Evolutionary conservation across 1,140 invertebrate genomes (phyloP), one percentile per base, ranked within the genome.

Genomic region (Drosophila lacteicornis): DNA sequence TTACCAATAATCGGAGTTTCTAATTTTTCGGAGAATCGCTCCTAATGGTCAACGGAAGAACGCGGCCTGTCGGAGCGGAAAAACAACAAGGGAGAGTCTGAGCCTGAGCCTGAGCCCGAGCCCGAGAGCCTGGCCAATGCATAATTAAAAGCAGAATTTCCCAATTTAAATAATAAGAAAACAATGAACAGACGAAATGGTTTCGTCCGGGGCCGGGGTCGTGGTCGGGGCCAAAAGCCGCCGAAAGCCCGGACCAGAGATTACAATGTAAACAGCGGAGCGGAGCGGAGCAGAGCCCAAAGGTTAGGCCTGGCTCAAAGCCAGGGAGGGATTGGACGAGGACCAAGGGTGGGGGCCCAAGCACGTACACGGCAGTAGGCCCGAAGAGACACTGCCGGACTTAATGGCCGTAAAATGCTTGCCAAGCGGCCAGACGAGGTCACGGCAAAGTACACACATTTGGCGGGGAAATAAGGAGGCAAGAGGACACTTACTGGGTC

Each of bases 401-500:
- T 84, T 87, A 87, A 87, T 84, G 85, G 80, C 83, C 84, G 84
- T 87, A 87, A 87, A 87, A 87, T 87, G 80, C 80, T 83, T 80
- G 65, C 67, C 73, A 78, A 84, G 73, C 73, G 77, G 50, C 67
- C 83, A 88, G 84, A 67, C 84, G 81, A 83, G 83, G 76, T 77
- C 73, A 62, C 67, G 60, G 47, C 43, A 73, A 75, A 59, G 27
- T 30, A 47, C 42, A 79, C 55, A 79, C 51, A 62, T 19, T 19
- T 17, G 30, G 27, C 13, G 27, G 19, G 33, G 19, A 13, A 13
- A 27, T 4, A 15, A 4, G 25, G 17, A 33, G 42, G 58, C 27
- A 2, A 27, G 49, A 8, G 27, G 58, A 38, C 43, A 57, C 59
- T 56, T 55, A 17, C 50, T 51, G 61, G 27, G 22, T 15, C n/a